Conservation (phyloP, 2,888 invertebrate species). For the Monopis laevigella region DNA sequence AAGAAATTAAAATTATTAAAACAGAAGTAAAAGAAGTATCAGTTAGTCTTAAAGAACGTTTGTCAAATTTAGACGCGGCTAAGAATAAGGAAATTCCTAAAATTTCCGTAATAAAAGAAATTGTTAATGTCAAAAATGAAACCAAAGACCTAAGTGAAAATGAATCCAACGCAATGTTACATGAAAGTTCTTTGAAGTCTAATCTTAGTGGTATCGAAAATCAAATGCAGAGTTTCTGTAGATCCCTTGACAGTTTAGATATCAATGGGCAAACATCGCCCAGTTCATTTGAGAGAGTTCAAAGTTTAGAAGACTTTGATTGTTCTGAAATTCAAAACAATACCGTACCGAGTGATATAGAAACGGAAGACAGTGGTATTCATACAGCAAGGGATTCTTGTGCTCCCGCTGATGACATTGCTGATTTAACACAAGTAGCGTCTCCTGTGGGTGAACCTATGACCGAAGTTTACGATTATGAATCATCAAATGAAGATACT, state of each 20-base stretch:
- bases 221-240: conserved; percentile 70
- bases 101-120: conserved; percentile 47
- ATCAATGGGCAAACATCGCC: conserved; percentile 64
- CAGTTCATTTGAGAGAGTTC: conserved; percentile 69
- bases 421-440: conserved; percentile 64
- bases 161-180: conserved; percentile 30
- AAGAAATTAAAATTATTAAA: conserved; percentile 43
- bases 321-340: conserved; percentile 70
- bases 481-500: conserved; percentile 55
- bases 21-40: conserved; percentile 58
- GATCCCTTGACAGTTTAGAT: conserved; percentile 72
- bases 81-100: conserved; percentile 58
- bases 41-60: conserved; percentile 61
- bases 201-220: conserved; percentile 55
- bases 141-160: conserved; percentile 28
- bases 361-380: conserved; percentile 81
- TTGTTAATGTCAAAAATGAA: conserved; percentile 34
- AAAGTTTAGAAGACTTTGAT: conserved; percentile 71
- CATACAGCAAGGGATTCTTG: conserved; percentile 83
- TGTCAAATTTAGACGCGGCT: conserved; percentile 59
- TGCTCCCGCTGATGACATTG: conserved; percentile 78
- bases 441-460: conserved; percentile 56
- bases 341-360: conserved; percentile 69
- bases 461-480: conserved; percentile 52
- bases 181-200: conserved; percentile 41